Evolutionary conservation across 2,888 invertebrate species (phyloP).

Genomic region (Silvanus unidentatus): DNA sequence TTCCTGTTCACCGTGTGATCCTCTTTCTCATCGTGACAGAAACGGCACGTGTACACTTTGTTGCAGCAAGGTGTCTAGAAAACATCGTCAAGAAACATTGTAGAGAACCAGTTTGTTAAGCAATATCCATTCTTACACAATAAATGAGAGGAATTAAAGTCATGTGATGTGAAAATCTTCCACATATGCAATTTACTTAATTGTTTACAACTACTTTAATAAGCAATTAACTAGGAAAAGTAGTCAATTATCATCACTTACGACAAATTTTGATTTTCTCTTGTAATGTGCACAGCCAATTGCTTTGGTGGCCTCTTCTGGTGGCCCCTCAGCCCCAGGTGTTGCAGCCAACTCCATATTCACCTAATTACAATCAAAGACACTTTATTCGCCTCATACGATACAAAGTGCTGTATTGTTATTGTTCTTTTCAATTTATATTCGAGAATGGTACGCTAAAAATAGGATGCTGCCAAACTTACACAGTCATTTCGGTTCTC

Average conservation of each 20-base stretch:
- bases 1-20: constrained; percentile 79
- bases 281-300: constrained; percentile 79
- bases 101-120: neutral
- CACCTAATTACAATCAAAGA: neutral
- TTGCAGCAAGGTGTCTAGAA: constrained; percentile 84
- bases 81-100: constrained; percentile 6
- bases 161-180: constrained; percentile 1
- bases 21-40: constrained; percentile 86
- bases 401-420: no score
- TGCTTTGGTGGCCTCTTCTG: constrained; percentile 48
- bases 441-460: no score
- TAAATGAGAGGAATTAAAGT: neutral
- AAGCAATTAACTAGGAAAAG: no score
- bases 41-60: constrained; percentile 81
- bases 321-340: constrained; percentile 39
- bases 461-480: no score
- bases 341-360: constrained; percentile 34
- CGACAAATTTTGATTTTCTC: constrained; percentile 79
- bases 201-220: no score
- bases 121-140: constrained; percentile 1
- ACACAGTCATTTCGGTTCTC: no score
- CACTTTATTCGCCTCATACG: no score
- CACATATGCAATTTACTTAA: no score
- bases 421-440: no score
- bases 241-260: constrained; percentile 51